Conservation (phyloP, 2,888 invertebrate species). For the Drosophila anomelani region DNA sequence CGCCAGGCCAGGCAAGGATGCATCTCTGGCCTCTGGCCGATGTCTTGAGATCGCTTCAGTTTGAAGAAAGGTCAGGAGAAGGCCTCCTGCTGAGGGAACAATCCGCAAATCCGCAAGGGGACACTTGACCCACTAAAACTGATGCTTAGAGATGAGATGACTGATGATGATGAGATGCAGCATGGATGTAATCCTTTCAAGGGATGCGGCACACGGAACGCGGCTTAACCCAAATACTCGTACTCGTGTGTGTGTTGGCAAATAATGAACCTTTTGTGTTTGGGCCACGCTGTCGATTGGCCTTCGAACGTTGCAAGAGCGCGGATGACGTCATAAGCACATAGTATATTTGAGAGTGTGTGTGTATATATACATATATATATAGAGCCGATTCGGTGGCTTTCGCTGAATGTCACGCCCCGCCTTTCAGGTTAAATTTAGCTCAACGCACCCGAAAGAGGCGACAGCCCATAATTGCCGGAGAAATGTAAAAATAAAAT, state of each 20-base stretch:
- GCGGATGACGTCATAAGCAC: constrained; percentile 63
- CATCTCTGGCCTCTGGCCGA: constrained; percentile 17
- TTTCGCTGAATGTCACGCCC: constrained; percentile 40
- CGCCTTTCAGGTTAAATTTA: constrained; percentile 40
- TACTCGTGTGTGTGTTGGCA: constrained; percentile 29
- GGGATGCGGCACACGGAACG: constrained; percentile 17
- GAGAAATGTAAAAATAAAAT: constrained; percentile 36
- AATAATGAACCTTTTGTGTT: constrained; percentile 50
- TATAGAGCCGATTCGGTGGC: constrained; percentile 17
- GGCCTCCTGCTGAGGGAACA: constrained; percentile 5
- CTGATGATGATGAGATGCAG: constrained; percentile 23
- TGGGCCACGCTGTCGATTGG: constrained; percentile 48
- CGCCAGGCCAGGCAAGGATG: constrained; percentile 28
- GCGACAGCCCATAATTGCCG: constrained; percentile 43
- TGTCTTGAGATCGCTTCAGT: constrained; percentile 23
- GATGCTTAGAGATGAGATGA: constrained; percentile 4
- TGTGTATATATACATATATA: background rate
- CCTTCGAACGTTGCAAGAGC: constrained; percentile 57
- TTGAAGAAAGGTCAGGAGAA: constrained; percentile 20
- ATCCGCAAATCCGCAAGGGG: constrained; percentile 4
- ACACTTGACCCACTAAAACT: constrained; percentile 44
- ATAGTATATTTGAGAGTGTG: background rate
- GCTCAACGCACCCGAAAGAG: constrained; percentile 13
- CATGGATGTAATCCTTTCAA: constrained; percentile 47
- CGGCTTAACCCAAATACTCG: constrained; percentile 70